Conservation (phyloP, 1,140 invertebrate species). For the Orius laevigatus region DNA sequence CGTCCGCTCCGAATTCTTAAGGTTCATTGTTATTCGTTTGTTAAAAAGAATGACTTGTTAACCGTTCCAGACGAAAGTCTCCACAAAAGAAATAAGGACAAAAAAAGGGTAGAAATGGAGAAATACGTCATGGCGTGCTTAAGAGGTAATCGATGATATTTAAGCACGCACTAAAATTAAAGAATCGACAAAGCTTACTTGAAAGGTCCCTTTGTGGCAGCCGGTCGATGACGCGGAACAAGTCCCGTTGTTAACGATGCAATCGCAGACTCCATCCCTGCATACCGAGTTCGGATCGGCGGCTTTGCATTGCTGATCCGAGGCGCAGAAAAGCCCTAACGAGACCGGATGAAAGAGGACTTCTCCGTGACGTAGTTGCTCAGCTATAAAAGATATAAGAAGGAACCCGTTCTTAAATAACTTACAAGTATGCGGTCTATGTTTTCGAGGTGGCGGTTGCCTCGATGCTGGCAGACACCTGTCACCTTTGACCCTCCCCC, state of each 20-base stretch:
- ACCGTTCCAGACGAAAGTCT: no score
- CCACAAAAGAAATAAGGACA: no score
- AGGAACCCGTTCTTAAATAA: background rate
- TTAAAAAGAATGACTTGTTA: no score
- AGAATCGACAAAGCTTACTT: conserved; percentile 34
- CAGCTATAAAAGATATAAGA: background rate
- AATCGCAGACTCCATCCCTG: conserved; percentile 62
- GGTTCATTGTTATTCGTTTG: no score
- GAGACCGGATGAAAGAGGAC: conserved; percentile 42
- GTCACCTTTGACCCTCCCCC: conserved; percentile 5
- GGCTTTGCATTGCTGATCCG: conserved; percentile 57
- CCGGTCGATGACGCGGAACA: conserved; percentile 57
- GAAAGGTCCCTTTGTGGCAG: conserved; percentile 68
- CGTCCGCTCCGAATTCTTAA: no score
- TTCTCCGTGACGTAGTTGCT: conserved; percentile 26
- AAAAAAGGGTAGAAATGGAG: no score
- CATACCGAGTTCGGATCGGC: conserved; percentile 64
- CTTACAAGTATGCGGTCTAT: background rate
- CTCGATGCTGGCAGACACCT: conserved; percentile 17
- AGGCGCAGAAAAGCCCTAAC: conserved; percentile 55
- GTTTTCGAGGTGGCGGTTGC: conserved; percentile 5
- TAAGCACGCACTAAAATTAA: no score
- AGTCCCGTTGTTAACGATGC: conserved; percentile 28
- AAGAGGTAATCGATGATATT: no score
- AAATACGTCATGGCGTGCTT: no score